phyloP scores from a whole-genome alignment of 2,797 vertebrate species.

The Sebastolobus altivelis region DNA sequence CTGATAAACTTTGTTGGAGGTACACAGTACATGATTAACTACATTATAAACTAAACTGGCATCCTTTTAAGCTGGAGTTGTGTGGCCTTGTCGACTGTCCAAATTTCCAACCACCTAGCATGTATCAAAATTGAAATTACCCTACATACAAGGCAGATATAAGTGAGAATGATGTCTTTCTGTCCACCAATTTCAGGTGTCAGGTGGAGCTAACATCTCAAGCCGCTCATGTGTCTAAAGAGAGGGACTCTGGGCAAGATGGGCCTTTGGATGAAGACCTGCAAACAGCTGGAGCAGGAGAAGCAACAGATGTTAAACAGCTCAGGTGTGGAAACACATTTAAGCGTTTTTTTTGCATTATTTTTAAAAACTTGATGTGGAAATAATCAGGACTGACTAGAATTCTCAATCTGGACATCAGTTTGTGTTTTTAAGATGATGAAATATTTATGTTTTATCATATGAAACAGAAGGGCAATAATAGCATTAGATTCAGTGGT shows the following conservation, averaged over 20 bases:
- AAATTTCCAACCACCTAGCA: background rate
- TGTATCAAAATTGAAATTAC: background rate
- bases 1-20: background rate
- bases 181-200: slow-evolving; percentile 72
- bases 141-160: rapidly evolving
- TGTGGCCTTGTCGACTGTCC: no score
- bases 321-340: slow-evolving; percentile 56
- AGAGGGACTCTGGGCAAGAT: slow-evolving; percentile 85
- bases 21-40: background rate
- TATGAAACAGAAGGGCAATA: background rate
- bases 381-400: background rate
- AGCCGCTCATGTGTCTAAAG: slow-evolving; percentile 81
- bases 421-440: background rate
- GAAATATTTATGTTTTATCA: no score
- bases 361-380: background rate
- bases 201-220: slow-evolving; percentile 67
- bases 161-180: background rate
- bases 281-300: slow-evolving; percentile 90
- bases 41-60: no score
- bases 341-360: background rate
- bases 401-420: background rate
- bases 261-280: slow-evolving; percentile 89
- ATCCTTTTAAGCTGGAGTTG: no score
- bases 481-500: background rate
- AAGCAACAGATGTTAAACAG: slow-evolving; percentile 82